Conservation (phyloP, 2,113 vertebrate species). For the Corvus hawaiiensis region DNA sequence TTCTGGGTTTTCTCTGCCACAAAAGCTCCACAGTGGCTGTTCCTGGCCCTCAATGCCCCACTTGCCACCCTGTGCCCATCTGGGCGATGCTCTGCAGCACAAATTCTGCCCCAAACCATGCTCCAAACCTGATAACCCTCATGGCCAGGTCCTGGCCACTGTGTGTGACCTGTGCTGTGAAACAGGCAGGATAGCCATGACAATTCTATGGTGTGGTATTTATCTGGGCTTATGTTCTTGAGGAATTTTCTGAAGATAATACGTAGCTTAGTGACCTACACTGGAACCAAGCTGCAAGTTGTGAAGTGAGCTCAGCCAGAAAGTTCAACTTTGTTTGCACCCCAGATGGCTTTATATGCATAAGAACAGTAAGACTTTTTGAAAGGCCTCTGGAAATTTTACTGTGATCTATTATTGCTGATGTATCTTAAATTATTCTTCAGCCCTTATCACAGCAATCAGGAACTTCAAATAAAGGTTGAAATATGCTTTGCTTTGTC, state of each 20-base stretch:
- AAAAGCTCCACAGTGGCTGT: background rate
- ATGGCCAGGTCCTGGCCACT: background rate
- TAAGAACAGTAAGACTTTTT: background rate
- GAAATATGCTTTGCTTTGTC: background rate
- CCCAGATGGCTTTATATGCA: background rate
- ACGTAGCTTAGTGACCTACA: background rate
- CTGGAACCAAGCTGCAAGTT: background rate
- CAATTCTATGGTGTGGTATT: background rate
- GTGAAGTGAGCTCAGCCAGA: background rate
- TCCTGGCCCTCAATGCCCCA: background rate
- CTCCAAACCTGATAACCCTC: background rate
- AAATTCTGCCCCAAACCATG: background rate
- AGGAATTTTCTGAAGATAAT: background rate
- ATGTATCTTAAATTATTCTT: conserved; percentile 35
- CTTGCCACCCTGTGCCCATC: background rate
- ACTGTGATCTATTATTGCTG: conserved; percentile 26
- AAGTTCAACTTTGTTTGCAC: background rate
- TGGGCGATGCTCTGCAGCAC: background rate
- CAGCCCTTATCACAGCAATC: background rate
- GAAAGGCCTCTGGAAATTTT: background rate
- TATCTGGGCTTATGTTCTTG: background rate
- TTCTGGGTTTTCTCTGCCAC: background rate
- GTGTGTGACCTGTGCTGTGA: background rate
- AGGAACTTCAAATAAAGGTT: background rate
- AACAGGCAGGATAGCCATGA: background rate